Evolutionary conservation across 2,113 vertebrate species (phyloP), one percentile per base, ranked within the genome.

Genomic region (human (Homo sapiens)): DNA sequence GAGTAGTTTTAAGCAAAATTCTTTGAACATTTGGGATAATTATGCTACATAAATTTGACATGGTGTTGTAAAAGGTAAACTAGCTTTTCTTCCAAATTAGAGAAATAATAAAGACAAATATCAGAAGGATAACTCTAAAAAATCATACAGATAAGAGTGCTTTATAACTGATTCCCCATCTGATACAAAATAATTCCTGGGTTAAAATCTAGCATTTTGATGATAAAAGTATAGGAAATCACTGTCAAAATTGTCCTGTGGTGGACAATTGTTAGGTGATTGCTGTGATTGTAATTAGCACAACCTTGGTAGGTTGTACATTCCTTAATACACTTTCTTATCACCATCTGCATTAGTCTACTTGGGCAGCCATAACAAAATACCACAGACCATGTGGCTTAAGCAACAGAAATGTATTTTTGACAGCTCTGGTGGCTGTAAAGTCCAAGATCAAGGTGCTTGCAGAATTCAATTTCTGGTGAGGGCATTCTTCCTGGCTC

Each of bases 11-110:
- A 13, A 96, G 70, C 23, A 48, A 96, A 96, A 84, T 88, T 70
- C 57, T 97, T 98, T 98, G 90, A 97, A 94, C 76, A 89, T 92
- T 68, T 43, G 43, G 84, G 30, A 20, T 38, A 94, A 66, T 48
- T 83, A 17, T 84, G 22, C 40, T 90, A 57, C 27, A 52, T 66
- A 90, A 88, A 94, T 87, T 66, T 78, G 66, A 81, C 73, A 25
- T 40, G 43, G 12, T 81, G 0, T 96, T 25, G 52, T 75, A 40
- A 93, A 95, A 96, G 35, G 84, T 59, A 92, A 97, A 90, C 70
- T 89, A 79, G 32, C 25, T 66, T 97, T 92, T 81, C 70, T 92
- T 66, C 35, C 52, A 83, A 81, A 78, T 80, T 93, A 90, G 81
- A 64, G 79, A 18, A 87, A 57, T 82, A 18, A 86, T 90, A 38